Evolutionary conservation across 2,888 invertebrate genomes (phyloP), one percentile per base, ranked within the genome.

Genomic region (Cheilosia grossa): DNA sequence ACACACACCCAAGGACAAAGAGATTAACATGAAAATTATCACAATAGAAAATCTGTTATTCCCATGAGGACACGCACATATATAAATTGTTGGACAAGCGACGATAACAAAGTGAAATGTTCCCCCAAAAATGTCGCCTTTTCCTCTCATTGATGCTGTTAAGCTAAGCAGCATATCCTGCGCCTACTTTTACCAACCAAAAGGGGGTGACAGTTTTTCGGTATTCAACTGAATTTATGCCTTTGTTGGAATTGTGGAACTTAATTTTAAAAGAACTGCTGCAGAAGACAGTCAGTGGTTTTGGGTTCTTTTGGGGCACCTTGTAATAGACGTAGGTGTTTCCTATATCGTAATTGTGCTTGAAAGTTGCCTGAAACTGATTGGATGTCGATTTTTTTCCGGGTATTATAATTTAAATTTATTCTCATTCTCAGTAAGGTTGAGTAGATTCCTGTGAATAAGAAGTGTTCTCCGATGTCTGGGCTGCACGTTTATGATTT

Each of bases 1-100:
- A 30, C 9, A 42, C 10, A 49, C 49, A 54, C 61, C 44, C 75
- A 75, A 81, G 74, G 70, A 85, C 75, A 72, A 72, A 61, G 49
- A 67, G 81, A 85, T 85, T 85, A 81, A 85, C 85, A 85, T 85
- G 85, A 64, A 81, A 81, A 85, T 85, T 85, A 85, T 85, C 81
- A 81, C 85, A 81, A 77, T 72, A 64, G 75, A 72, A 75, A 81
- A 85, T 85, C 81, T 81, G 72, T 63, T 72, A 67, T 72, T 81
- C 85, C 81, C 81, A 51, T 30, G 85, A 63, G 75, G 59, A 49
- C 42, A 70, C 47, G 9, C 30, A 30, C 2, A 30, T 30, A 69
- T 56, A 79, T 79, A 79, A 79, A 72, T 79, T 66, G 42, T 53
- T 51, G 44, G 72, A 72, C 56, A 66, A 30, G 54, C 51, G 61